Base-by-base conservation (phyloP, 2,113 vertebrate species). In the Catharus fuscescens region DNA sequence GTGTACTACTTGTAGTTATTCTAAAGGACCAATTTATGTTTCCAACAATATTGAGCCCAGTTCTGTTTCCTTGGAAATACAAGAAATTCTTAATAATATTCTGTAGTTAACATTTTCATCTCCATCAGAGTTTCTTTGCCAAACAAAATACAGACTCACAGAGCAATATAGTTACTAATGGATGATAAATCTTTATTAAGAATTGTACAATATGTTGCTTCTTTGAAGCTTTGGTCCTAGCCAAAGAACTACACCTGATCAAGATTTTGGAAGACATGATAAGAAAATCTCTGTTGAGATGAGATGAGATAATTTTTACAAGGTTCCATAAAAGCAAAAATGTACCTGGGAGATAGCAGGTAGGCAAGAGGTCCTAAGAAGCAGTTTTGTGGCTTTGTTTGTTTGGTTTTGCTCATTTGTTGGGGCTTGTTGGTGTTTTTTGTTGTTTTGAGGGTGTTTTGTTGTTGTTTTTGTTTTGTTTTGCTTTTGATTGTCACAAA, bases 41-140 rank as follows among this genome's bases (percentile, higher is more conserved):
- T 79, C 53, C 61, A 59, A 54, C 72, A 45, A 54, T 3, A 1
- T 7, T 76, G 32, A 69, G 25, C 40, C 14, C 18, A 65, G 29
- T 69, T 87, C 24, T 89, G 5, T 81, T 95, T 81, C 70, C 80
- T 64, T 91, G 32, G 36, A 93, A 94, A 81, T 65, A 28, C 10
- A 81, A 85, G 45, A 67, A 82, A 48, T 87, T 95, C 12, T 44
- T 81, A 82, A 64, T 65, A 57, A 64, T 84, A 29, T 91, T 80
- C 31, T 80, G 26, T 47, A 79, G 60, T 76, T 92, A 77, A 42
- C 32, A 62, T 85, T 90, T n/a, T 92, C 53, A 76, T 72, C 48
- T 90, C 69, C 53, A 26, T 79, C 45, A 65, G 36, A 69, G 7
- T 54, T 95, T 95, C n/a, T 72, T 72, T 95, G 89, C 77, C 86